Evolutionary conservation across 1,140 invertebrate species (phyloP), one percentile per base, ranked within the genome.

Genomic region (Helicoverpa zea): DNA sequence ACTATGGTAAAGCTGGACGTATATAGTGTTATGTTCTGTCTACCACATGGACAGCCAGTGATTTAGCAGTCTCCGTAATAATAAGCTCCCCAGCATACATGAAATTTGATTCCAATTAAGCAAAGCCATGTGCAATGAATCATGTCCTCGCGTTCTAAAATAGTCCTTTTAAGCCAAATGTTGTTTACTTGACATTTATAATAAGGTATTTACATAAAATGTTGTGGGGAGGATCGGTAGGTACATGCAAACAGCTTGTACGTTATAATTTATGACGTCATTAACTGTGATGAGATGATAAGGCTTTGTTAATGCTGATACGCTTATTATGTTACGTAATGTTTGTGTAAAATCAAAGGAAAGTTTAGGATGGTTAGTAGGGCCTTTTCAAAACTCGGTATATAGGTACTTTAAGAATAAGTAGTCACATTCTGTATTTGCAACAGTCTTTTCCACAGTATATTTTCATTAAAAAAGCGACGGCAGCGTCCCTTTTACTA

Each of bases 161-260:
- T 29, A 51, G 12, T 14, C 35, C 51, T 47, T 23, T 51, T 75
- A 77, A 78, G 10, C 13, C n/a, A 56, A 64, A 61, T 4, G 59
- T 54, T 77, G 76, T 79, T 68, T 79, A 70, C n/a, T 58, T 68
- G 14, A 70, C 76, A 79, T 79, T 30, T n/a, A 30, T 79, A 70
- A 79, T 79, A 47, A 56, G 61, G 63, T 68, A 59, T 79, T 79
- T 58, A 58, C 63, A 66, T 61, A 77, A 64, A 74, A 56, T 14
- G 18, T 13, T 3, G n/a, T 7, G n/a, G 12, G 12, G 29, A 54
- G 54, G 11, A 52, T 64, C 35, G 18, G 63, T 66, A 49, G 29
- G 18, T 43, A 30, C 52, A 14, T 43, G 35, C 35, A 79, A 70
- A 54, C 68, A 68, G 64, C 76, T 49, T 70, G 14, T 70, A 70